phyloP scores from a whole-genome alignment of 2,797 vertebrate genomes.

The Crocidura indochinensis region DNA sequence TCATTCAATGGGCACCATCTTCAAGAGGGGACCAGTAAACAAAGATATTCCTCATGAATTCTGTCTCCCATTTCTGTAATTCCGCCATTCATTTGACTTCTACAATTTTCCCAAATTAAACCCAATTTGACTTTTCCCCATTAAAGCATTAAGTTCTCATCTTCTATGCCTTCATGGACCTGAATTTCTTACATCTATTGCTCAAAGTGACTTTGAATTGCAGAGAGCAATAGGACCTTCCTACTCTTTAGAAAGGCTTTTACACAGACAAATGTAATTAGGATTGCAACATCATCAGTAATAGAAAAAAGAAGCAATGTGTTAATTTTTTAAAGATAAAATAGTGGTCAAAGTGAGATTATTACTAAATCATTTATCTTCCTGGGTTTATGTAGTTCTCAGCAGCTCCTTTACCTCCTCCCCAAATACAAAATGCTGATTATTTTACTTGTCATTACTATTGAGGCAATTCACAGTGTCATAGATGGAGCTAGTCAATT shows the following conservation, averaged over 20 bases:
- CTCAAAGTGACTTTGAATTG: slow-evolving; percentile 37
- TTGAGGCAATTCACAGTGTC: not conserved
- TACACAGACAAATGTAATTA: slow-evolving; percentile 11
- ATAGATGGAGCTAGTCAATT: too few relatives aligned
- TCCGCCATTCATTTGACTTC: slow-evolving; percentile 25
- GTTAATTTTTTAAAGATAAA: slow-evolving; percentile 50
- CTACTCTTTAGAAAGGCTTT: slow-evolving; percentile 46
- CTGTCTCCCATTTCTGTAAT: slow-evolving; percentile 32
- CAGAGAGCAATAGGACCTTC: not conserved
- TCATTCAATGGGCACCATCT: not conserved
- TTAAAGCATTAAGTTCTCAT: slow-evolving; percentile 48
- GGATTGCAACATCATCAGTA: slow-evolving; percentile 42
- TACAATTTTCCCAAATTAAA: not conserved
- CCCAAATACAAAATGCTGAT: slow-evolving; percentile 49
- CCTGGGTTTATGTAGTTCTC: too few relatives aligned
- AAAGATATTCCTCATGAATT: not conserved
- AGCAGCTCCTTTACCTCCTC: too few relatives aligned
- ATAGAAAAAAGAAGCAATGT: slow-evolving; percentile 36
- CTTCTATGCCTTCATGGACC: slow-evolving; percentile 21
- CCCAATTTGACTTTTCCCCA: slow-evolving; percentile 52
- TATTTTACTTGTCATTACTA: slow-evolving; percentile 59
- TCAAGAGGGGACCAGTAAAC: slow-evolving; percentile 32
- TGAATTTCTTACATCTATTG: slow-evolving; percentile 48
- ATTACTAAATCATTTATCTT: too few relatives aligned
- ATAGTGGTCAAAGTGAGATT: too few relatives aligned